Evolutionary conservation across 2,888 invertebrate species (phyloP).

Genomic region (Eurois occulta): DNA sequence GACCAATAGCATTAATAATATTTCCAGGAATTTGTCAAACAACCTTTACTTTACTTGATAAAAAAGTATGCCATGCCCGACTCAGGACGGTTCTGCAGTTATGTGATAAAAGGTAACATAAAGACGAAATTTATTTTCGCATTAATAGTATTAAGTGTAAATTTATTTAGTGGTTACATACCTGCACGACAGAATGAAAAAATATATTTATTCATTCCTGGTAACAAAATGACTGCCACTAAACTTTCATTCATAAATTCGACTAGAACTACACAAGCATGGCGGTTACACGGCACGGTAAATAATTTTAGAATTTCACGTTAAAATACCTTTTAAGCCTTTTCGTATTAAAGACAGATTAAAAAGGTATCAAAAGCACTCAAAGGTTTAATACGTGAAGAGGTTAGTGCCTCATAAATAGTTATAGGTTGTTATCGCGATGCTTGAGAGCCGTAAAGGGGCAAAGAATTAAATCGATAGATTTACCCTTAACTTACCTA

Average conservation of each 20-base stretch:
- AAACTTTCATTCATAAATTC: not conserved
- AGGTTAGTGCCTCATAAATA: constrained; percentile 48
- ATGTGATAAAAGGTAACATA: not conserved
- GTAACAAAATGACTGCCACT: too few relatives aligned
- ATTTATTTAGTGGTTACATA: not conserved
- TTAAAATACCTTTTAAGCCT: constrained; percentile 17
- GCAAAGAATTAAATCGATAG: not conserved
- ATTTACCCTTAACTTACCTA: not conserved
- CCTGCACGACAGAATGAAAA: not conserved
- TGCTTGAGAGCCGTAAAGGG: not conserved
- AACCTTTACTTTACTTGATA: not conserved
- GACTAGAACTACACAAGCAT: not conserved
- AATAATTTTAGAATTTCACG: not conserved
- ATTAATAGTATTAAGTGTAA: not conserved
- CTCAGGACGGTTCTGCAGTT: not conserved
- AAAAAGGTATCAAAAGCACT: constrained; percentile 41
- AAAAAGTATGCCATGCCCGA: not conserved
- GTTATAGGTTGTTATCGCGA: constrained; percentile 27
- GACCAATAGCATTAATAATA: too few relatives aligned
- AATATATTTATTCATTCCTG: too few relatives aligned
- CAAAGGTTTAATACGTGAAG: constrained; percentile 22
- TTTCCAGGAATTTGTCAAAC: not conserved
- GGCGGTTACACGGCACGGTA: not conserved
- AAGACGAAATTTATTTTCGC: not conserved
- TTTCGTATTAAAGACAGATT: constrained; percentile 27